These are phyloP conservation scores for Microtus oregoni DNA, from an alignment of 2,113 vertebrate species.

Conservation along the genomic window DNA sequence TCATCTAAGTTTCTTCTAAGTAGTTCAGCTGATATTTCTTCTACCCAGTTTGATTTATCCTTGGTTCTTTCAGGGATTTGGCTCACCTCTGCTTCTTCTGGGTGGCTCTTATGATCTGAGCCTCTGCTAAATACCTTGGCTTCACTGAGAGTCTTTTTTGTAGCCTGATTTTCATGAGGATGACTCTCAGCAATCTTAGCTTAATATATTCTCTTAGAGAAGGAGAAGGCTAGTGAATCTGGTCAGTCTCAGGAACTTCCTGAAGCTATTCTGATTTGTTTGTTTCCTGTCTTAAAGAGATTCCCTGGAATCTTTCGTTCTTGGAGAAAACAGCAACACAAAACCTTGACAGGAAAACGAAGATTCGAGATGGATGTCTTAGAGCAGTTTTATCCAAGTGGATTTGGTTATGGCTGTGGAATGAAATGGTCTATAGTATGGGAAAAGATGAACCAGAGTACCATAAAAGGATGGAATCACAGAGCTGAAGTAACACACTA, in stretches of 20 bases:
- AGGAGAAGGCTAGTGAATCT: not conserved
- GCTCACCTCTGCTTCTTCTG: not conserved
- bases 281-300: not conserved
- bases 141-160: not conserved
- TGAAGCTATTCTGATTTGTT: not conserved
- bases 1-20: not conserved
- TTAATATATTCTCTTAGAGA: not conserved
- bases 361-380: not conserved
- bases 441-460: not conserved
- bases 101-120: not conserved
- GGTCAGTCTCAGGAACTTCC: not conserved
- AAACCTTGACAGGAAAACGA: not conserved
- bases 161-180: not conserved
- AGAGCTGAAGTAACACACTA: not conserved
- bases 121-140: not conserved
- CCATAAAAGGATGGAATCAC: not conserved
- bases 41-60: not conserved
- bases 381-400: not conserved
- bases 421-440: not conserved
- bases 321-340: not conserved
- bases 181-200: not conserved
- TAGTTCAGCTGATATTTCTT: not conserved
- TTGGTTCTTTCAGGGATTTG: not conserved
- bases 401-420: not conserved
- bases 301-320: not conserved